phyloP scores from a whole-genome alignment of 2,888 invertebrate genomes.

The Thera britannica region DNA sequence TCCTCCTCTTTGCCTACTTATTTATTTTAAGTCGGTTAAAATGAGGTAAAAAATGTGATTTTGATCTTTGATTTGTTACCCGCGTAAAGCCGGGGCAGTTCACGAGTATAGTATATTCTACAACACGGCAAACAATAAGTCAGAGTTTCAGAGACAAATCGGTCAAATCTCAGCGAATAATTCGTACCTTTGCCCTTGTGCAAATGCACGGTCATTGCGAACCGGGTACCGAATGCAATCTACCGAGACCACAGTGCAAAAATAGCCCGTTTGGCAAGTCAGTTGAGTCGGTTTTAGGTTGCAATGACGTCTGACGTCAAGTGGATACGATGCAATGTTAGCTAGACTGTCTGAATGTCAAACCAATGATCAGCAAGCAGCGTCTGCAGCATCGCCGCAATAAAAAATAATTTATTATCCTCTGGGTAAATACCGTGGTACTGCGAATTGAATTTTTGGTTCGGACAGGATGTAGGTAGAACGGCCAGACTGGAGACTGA shows the following conservation, averaged over 20 bases:
- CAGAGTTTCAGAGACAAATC: slow-evolving; percentile 61
- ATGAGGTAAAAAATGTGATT: too few relatives aligned
- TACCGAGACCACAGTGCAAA: slow-evolving; percentile 44
- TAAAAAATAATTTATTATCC: slow-evolving; percentile 82
- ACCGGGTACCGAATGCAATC: slow-evolving; percentile 66
- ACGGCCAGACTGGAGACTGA: slow-evolving; percentile 11
- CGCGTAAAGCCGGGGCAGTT: too few relatives aligned
- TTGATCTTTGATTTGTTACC: too few relatives aligned
- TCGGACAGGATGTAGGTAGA: slow-evolving; percentile 35
- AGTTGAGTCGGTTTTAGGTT: slow-evolving; percentile 51
- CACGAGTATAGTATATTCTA: neutral
- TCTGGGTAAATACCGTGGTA: slow-evolving; percentile 78
- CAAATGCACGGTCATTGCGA: slow-evolving; percentile 76
- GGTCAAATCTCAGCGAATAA: slow-evolving; percentile 66
- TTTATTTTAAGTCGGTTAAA: too few relatives aligned
- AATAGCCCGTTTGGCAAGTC: slow-evolving; percentile 41
- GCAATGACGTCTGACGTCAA: slow-evolving; percentile 50
- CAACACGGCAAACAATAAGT: slow-evolving; percentile 48
- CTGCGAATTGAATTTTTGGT: slow-evolving; percentile 52
- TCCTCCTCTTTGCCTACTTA: too few relatives aligned
- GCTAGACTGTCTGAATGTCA: slow-evolving; percentile 84
- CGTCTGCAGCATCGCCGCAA: slow-evolving; percentile 74
- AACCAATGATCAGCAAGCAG: slow-evolving; percentile 75
- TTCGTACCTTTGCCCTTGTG: slow-evolving; percentile 80
- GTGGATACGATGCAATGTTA: slow-evolving; percentile 72